Evolutionary conservation across 2,888 invertebrate species (phyloP).

Genomic region (Diarsia dahlii): DNA sequence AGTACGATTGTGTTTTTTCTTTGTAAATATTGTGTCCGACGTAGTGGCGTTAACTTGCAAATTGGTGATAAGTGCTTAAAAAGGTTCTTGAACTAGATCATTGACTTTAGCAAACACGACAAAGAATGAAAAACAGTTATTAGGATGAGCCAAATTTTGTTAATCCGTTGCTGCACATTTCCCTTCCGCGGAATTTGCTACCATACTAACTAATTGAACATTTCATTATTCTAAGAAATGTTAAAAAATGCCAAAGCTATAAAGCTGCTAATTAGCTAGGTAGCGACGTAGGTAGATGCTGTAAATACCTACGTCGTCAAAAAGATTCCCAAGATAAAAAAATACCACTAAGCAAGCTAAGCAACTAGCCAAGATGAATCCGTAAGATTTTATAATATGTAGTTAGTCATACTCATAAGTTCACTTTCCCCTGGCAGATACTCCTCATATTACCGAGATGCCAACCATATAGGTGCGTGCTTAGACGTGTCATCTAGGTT

Average conservation of each 20-base stretch:
- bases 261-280: not conserved
- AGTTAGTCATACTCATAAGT: not conserved
- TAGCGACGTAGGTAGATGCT: not conserved
- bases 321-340: not conserved
- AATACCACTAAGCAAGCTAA: not conserved
- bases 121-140: not conserved
- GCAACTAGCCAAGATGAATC: not conserved
- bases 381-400: not conserved
- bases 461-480: not conserved
- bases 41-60: not conserved
- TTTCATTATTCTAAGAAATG: not conserved
- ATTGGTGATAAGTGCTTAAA: not conserved
- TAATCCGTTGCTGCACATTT: not conserved
- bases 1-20: slow-evolving; percentile 26
- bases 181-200: not conserved
- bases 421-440: not conserved
- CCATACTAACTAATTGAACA: not conserved
- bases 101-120: not conserved
- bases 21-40: slow-evolving; percentile 2
- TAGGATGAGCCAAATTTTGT: not conserved
- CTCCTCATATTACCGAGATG: slow-evolving; percentile 11
- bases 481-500: slow-evolving; percentile 25
- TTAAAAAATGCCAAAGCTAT: not conserved
- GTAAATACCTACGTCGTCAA: not conserved
- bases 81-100: not conserved